Evolutionary conservation across 2,888 invertebrate genomes (phyloP), one percentile per base, ranked within the genome.

Genomic region (Sinopyrophorus schimmeli): DNA sequence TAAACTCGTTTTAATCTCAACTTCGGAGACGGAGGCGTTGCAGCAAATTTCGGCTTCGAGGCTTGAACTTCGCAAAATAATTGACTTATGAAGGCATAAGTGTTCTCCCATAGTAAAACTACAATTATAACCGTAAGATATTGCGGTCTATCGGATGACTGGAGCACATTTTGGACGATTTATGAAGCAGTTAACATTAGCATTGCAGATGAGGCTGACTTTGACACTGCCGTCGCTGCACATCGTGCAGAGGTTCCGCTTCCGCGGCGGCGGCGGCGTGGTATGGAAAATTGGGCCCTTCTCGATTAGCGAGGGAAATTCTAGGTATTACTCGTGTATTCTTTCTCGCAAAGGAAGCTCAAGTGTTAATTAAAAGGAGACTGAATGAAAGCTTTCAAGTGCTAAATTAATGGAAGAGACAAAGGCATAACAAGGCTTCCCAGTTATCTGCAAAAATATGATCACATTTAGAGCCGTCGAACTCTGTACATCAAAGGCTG

Each of bases 161-260:
- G 42, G 11, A 49, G 43, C 49, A 49, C 49, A 49, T 49, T 49
- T 27, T 20, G 21, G 32, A 43, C 15, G 44, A 55, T 55, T 55
- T 55, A 55, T 55, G 37, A 47, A 50, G 55, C 53, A 53, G 53
- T 55, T 50, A 47, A 40, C 37, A 55, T 55, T 55, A 53, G 55
- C 55, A 55, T 50, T 55, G 53, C 53, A 55, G 41, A 55, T 55
- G 55, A 53, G 38, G 53, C 32, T 43, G 49, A 49, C 43, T 43
- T 43, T 49, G 49, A 49, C 49, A 49, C 49, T 18, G 24, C 32
- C 40, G 32, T 31, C 39, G 24, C 27, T 40, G 27, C 40, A 47
- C 40, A 35, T 47, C 40, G 35, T 17, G 32, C 24, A 39, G 24
- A 18, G 15, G 26, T 37, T 37, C 32, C 24, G 47, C 16, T 20